Conservation (phyloP, 2,888 invertebrate genomes). For the Epirrhoe tristata region DNA sequence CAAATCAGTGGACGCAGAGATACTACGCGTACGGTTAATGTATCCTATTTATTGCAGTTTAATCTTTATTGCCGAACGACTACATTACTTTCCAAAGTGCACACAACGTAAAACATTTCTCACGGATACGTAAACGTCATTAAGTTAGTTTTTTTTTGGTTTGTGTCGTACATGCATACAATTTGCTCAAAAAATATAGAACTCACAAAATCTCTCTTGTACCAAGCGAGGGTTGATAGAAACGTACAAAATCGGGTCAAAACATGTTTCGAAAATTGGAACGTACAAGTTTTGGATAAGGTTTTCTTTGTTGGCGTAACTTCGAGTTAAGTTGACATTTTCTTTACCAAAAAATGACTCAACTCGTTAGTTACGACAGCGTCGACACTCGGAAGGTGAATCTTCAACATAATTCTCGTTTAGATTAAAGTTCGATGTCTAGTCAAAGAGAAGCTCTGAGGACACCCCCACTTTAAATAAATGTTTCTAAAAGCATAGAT, state of each 20-base stretch:
- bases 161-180: constrained; percentile 73
- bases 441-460: constrained; percentile 20
- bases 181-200: constrained; percentile 70
- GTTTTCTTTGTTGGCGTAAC: constrained; percentile 37
- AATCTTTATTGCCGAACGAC: constrained; percentile 33
- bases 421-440: constrained; percentile 44
- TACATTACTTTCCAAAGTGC: constrained; percentile 34
- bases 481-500: constrained; percentile 40
- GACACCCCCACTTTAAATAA: constrained; percentile 10
- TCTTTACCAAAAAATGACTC: constrained; percentile 1
- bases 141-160: constrained; percentile 67
- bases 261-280: constrained; percentile 51
- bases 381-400: neutral
- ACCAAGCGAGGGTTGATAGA: constrained; percentile 51
- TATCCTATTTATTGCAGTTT: constrained; percentile 34
- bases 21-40: constrained; percentile 27
- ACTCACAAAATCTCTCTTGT: constrained; percentile 36
- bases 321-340: constrained; percentile 38
- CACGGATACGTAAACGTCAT: constrained; percentile 65
- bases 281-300: constrained; percentile 42
- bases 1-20: constrained; percentile 20
- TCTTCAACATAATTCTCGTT: constrained; percentile 43
- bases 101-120: constrained; percentile 51
- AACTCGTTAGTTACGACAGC: constrained; percentile 4
- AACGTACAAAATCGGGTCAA: constrained; percentile 62